phyloP scores from a whole-genome alignment of 1,140 invertebrate genomes.

The Drosophila busckii region DNA sequence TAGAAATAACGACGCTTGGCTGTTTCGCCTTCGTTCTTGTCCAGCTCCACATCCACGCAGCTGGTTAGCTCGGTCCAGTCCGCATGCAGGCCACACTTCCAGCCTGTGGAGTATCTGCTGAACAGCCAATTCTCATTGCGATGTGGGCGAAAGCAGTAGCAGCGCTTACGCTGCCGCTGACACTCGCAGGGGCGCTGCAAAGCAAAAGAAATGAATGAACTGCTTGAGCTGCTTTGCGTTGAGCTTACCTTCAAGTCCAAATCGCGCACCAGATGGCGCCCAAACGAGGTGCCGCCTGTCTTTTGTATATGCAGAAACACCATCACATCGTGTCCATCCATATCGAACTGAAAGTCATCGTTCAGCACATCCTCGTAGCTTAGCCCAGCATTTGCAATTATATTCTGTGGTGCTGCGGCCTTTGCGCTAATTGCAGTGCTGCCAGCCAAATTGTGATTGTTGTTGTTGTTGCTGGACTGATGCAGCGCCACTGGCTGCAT shows the following conservation, averaged over 20 bases:
- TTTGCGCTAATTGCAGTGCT: constrained; percentile 50
- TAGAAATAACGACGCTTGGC: constrained; percentile 95
- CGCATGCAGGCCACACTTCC: constrained; percentile 99
- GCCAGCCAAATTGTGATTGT: constrained; percentile 44
- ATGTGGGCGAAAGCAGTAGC: constrained; percentile 94
- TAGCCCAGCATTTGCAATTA: constrained; percentile 80
- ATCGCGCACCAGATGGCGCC: constrained; percentile 95
- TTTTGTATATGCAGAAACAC: constrained; percentile 99
- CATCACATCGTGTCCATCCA: constrained; percentile 96
- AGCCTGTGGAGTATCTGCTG: constrained; percentile 98
- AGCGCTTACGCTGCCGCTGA: constrained; percentile 90
- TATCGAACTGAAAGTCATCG: constrained; percentile 92
- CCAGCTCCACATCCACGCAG: constrained; percentile 92
- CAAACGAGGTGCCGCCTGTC: constrained; percentile 93
- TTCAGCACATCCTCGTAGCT: constrained; percentile 91
- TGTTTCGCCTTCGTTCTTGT: constrained; percentile 89
- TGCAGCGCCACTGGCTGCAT: constrained; percentile 43
- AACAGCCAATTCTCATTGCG: constrained; percentile 97
- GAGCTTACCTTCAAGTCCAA: constrained; percentile 89
- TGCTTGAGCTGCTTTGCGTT: no score
- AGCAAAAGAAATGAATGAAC: constrained; percentile 8
- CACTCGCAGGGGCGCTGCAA: constrained; percentile 90
- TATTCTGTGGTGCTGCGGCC: constrained; percentile 67
- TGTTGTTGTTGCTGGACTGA: constrained; percentile 44
- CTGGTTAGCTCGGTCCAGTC: constrained; percentile 98